Evolutionary conservation across 2,797 vertebrate species (phyloP).

Genomic region (Danio tinwini): DNA sequence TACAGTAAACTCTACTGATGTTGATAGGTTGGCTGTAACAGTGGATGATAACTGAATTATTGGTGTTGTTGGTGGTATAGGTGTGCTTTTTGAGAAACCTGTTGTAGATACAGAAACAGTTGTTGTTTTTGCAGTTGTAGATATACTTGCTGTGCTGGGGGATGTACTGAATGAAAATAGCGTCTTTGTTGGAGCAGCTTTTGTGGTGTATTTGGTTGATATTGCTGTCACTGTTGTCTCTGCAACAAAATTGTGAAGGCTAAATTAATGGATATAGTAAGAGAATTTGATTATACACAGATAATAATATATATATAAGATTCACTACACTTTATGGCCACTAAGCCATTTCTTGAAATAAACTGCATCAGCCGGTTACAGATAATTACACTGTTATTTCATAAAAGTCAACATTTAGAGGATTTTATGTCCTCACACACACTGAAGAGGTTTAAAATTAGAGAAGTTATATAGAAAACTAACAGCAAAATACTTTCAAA

Average conservation of each 20-base stretch:
- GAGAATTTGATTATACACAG: neutral
- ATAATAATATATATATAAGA: neutral
- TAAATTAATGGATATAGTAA: neutral
- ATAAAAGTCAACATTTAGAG: neutral
- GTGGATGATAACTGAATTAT: neutral
- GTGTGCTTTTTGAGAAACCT: neutral
- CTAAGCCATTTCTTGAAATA: neutral
- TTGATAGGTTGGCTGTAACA: neutral
- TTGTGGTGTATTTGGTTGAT: neutral
- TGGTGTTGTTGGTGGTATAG: neutral
- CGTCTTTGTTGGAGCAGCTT: neutral
- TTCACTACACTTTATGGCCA: neutral
- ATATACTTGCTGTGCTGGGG: neutral
- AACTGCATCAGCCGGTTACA: too few species aligned
- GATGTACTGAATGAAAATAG: neutral
- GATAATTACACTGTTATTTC: too few species aligned
- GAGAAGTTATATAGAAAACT: too few species aligned
- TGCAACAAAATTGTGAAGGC: neutral
- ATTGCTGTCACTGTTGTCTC: conserved; percentile 8
- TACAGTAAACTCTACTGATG: neutral
- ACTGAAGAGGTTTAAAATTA: too few species aligned
- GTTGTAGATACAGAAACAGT: neutral
- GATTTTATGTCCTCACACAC: too few species aligned
- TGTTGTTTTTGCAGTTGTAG: neutral
- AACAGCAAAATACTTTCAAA: too few species aligned